phyloP scores from a whole-genome alignment of 1,140 invertebrate genomes.

The Triops longicaudatus region DNA sequence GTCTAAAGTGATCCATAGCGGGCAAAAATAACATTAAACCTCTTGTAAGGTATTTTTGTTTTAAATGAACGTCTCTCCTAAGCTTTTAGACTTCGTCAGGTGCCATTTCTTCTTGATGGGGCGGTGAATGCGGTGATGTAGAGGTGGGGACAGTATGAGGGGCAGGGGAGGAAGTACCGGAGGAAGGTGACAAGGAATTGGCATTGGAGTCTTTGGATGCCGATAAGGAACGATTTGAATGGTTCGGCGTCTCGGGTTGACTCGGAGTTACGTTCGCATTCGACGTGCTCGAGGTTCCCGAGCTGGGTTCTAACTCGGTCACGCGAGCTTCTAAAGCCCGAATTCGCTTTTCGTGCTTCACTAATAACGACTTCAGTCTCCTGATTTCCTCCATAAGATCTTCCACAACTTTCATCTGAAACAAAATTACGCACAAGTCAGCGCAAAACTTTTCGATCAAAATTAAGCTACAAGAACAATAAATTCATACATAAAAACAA shows the following conservation, averaged over 20 bases:
- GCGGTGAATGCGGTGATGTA: slow-evolving; percentile 24
- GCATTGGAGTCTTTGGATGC: slow-evolving; percentile 17
- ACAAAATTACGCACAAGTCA: too few species aligned
- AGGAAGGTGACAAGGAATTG: slow-evolving; percentile 21
- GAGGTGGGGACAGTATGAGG: slow-evolving; percentile 21
- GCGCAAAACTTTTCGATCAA: too few species aligned
- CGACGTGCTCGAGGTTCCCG: background rate
- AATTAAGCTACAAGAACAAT: too few species aligned
- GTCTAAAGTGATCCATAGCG: too few species aligned
- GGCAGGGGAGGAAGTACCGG: slow-evolving; percentile 26
- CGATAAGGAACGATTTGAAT: slow-evolving; percentile 2
- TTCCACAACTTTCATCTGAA: slow-evolving; percentile 55
- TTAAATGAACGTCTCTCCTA: background rate
- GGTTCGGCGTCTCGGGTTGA: slow-evolving; percentile 1
- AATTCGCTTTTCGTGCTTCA: slow-evolving; percentile 87
- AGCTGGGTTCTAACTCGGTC: slow-evolving; percentile 28
- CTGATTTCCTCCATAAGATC: slow-evolving; percentile 77
- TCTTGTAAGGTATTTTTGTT: too few species aligned
- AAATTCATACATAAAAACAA: too few species aligned
- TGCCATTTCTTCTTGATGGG: slow-evolving; percentile 32
- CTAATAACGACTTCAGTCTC: slow-evolving; percentile 83
- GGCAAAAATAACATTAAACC: too few species aligned
- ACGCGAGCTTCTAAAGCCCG: slow-evolving; percentile 54
- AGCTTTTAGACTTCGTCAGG: slow-evolving; percentile 34
- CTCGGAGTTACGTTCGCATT: background rate